Base-by-base conservation (phyloP, 2,888 invertebrate genomes). In the Steinernema scapterisci region DNA sequence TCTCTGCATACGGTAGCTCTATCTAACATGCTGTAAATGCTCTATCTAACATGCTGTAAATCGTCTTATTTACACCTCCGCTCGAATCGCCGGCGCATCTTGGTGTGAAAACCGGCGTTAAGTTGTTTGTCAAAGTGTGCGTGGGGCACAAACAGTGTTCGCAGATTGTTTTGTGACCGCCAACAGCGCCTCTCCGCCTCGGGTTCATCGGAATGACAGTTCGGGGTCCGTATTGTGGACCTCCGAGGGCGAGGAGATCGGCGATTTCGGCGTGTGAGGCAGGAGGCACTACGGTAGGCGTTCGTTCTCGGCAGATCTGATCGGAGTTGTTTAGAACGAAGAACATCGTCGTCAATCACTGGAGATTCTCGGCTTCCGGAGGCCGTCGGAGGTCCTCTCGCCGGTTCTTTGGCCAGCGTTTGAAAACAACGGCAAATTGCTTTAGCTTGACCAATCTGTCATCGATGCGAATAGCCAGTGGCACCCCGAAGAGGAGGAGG, bases 371-470 rank as follows among this genome's bases (percentile, higher is more conserved):
- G 23, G 52, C 52, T 52, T 52, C 52, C 52, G 52, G 52, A 21
- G 19, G 52, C 21, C 23, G 52, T n/a, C 52, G 23, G 52, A 11
- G 38, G 38, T 38, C 38, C 38, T 38, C 38, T 38, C 38, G 38
- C 38, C 38, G 38, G 38, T 38, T 38, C 38, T 38, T 38, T 38
- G 38, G 38, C 38, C 38, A 38, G 3, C 38, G 38, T 38, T 38
- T 38, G 38, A 38, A 38, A 38, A 38, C 38, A 38, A 38, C 52
- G 48, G 48, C 11, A 21, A 63, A 63, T 63, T 63, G 16, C 23
- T 11, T 48, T 11, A 11, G 63, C 63, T 63, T 63, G 63, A 63
- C 63, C 63, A 63, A 63, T 63, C 63, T 63, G 63, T 63, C 63
- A 63, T 63, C 63, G 63, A 63, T 27, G 63, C 63, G 63, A 63